Base-by-base conservation (phyloP, 2,113 vertebrate genomes). In the Crotophaga sulcirostris region DNA sequence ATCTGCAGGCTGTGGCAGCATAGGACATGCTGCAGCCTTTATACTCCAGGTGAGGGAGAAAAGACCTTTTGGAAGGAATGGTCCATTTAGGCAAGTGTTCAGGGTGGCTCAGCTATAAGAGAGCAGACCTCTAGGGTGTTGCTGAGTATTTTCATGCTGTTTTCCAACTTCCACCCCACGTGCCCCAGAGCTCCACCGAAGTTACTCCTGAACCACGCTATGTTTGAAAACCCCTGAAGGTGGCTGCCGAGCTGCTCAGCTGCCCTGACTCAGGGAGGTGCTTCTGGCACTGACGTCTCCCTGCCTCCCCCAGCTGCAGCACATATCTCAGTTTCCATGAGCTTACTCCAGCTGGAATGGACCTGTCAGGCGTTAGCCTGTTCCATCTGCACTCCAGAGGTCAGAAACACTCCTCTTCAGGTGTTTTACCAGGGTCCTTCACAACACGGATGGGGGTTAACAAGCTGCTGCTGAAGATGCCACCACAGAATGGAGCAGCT, bases 201-300 rank as follows among this genome's bases (percentile, higher is more conserved):
- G 64, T 44, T 40, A 66, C 13, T 10, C n/a, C 47, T 24, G 24
- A 55, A 21, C 10, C 5, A n/a, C 17, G 13, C 54, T 13, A 52
- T 15, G 51, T 52, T 52, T 52, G 21, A 25, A 52, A 52, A 14
- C 51, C 51, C 25, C 51, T 52, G 51, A 25, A 52, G 26, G 31
- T 45, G 31, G 16, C 33, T 19, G 36, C 5, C 1, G 3, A 23
- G 16, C 9, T 44, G 7, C 42, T 52, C 4, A 21, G 58, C 26
- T 3, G 1, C 8, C 17, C n/a, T 1, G 2, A 28, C 0, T 0
- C 36, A 82, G 60, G 9, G 42, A 10, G n/a, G 29, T 0, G 0
- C 0, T 0, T 12, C 67, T 34, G 20, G 29, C 44, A 60, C 26
- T 1, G 0, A 7, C 28, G 19, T 0, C 5, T 54, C 10, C 24